A percentile compares a stretch with the other conserved stretches of the same genome.
Evolutionary conservation across 2,797 vertebrate species (phyloP).

Genomic region (Muraenolepis orangiensis): DNA sequence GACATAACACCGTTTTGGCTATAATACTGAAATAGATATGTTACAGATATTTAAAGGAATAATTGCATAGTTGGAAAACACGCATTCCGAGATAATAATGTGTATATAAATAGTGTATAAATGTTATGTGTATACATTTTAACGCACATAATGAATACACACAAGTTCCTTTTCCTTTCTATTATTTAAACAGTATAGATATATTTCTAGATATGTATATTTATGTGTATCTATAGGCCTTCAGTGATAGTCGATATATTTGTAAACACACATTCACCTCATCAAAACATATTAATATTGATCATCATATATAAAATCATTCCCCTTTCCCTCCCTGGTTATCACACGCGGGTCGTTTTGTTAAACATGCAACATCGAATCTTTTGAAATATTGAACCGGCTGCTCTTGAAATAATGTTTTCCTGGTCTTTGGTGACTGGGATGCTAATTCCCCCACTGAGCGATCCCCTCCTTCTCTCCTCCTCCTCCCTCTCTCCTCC

Average conservation of each 20-base stretch:
- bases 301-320: background rate
- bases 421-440: too few species aligned
- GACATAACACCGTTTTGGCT: background rate
- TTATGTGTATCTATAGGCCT: background rate
- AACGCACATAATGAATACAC: background rate
- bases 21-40: background rate
- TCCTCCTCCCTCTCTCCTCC: too few species aligned
- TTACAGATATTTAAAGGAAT: background rate
- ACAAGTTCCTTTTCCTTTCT: background rate
- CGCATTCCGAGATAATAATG: background rate
- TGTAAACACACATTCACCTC: too few species aligned
- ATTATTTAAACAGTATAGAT: background rate
- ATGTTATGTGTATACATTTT: too few species aligned
- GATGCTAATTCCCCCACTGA: too few species aligned
- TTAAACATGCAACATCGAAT: background rate
- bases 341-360: background rate
- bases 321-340: background rate
- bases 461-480: background rate
- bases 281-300: background rate
- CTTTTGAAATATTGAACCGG: background rate
- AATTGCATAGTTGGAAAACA: background rate
- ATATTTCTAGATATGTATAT: slow-evolving; percentile 1
- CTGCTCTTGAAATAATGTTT: background rate
- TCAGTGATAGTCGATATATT: too few species aligned
- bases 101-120: too few species aligned